A percentile compares a stretch with the other conserved stretches of the same genome.
phyloP scores from a whole-genome alignment of 2,113 vertebrate genomes.

The Stomatorhinus ivindoensis region DNA sequence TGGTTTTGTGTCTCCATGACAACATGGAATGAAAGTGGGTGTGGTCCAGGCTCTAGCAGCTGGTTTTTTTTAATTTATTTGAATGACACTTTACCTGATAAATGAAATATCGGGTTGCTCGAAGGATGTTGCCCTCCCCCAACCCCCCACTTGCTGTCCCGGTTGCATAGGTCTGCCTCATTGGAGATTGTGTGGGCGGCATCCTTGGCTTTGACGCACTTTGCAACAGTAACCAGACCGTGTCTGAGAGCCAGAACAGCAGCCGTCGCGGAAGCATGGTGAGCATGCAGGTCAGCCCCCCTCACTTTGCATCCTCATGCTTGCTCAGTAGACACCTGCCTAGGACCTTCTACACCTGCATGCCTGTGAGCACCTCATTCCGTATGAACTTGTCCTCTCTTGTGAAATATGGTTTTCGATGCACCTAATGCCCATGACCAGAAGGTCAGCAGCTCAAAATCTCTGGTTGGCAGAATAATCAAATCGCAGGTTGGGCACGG shows the following conservation, averaged over 20 bases:
- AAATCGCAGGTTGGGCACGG: not conserved
- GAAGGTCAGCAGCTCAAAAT: not conserved
- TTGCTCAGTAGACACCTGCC: not conserved
- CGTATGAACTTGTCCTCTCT: not conserved
- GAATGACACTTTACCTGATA: not conserved
- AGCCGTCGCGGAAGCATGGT: constrained; percentile 79
- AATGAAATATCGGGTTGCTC: not conserved
- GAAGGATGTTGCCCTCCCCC: not conserved
- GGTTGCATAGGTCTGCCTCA: constrained; percentile 78
- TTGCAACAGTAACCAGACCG: constrained; percentile 77
- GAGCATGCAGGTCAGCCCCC: constrained; percentile 75
- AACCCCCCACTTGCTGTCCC: not conserved
- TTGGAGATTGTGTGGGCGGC: constrained; percentile 94
- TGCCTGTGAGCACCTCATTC: constrained; percentile 34
- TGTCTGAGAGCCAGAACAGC: constrained; percentile 87
- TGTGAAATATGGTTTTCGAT: not conserved
- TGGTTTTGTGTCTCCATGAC: not conserved
- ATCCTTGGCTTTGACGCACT: constrained; percentile 90
- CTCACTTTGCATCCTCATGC: not conserved
- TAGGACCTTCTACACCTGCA: not conserved
- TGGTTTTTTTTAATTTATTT: not conserved
- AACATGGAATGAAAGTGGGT: not conserved
- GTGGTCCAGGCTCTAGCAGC: not conserved
- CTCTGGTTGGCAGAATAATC: not conserved
- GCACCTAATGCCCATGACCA: not conserved